Base-by-base conservation (phyloP, 2,113 vertebrate genomes). In the Paracyprichromis sp. region DNA sequence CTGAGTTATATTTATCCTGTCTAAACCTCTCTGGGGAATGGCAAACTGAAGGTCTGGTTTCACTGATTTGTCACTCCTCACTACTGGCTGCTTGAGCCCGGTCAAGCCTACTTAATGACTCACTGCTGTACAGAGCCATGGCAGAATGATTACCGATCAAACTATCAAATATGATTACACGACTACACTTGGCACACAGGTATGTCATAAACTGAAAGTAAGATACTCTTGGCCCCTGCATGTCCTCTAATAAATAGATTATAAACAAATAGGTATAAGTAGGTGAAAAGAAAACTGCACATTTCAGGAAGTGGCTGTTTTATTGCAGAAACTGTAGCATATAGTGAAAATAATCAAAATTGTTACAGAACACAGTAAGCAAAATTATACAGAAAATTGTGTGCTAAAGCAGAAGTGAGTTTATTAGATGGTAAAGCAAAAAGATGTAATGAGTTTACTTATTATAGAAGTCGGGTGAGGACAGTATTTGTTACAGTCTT, bases 21-120 rank as follows among this genome's bases (percentile, higher is more conserved):
- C 90, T 91, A 91, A 94, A 90, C 90, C 83, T 90, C 71, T 66
- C 47, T 24, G 6, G 82, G 80, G 90, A 92, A 96, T 92, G 89
- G 82, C 93, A 93, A 92, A 80, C 83, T 86, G 78, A 90, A 92
- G 94, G 85, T 97, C 95, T 90, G 40, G 91, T 96, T 96, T 96
- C 95, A 95, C 92, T 86, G 86, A 94, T 88, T 87, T 88, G 91
- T 94, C 90, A 89, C 63, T 89, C 56, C 57, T 89, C 50, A 66
- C 43, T 7, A 43, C 86, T 57, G 66, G 61, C 61, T 40, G 53
- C 82, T 83, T 24, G 17, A 82, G 80, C 31, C 82, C 14, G 8
- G 61, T 85, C 24, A 90, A 21, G 87, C 40, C 84, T 38, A 6
- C 76, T 88, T 50, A 43, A 31, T 79, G 66, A 82, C 73, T 78